These are phyloP conservation scores for Callithrix jacchus DNA, from an alignment of 2,113 vertebrate genomes.

Conservation along the genomic window DNA sequence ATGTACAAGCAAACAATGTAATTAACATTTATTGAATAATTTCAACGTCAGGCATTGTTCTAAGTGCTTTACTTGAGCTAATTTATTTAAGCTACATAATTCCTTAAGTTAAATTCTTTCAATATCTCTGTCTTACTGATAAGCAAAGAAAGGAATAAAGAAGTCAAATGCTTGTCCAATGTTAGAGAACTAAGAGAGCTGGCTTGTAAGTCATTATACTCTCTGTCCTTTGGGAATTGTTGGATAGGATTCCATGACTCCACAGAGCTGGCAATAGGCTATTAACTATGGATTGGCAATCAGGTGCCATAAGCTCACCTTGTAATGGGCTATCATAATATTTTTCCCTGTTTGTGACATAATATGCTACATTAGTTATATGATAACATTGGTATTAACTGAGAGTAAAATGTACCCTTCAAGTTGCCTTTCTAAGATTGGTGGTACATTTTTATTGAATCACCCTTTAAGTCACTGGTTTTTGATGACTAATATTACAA, in stretches of 20 bases:
- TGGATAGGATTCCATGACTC: background rate
- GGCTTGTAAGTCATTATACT: too few species aligned
- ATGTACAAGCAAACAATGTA: background rate
- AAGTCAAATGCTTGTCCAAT: background rate
- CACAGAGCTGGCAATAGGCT: accelerated
- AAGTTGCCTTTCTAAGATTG: background rate
- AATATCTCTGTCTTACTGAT: background rate
- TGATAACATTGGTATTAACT: background rate
- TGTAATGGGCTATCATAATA: background rate
- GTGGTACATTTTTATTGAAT: background rate
- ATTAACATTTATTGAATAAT: background rate
- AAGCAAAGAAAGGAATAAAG: background rate
- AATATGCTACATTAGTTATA: background rate
- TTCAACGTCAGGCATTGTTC: background rate
- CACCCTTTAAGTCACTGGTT: background rate
- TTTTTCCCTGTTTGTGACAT: background rate
- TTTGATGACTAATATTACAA: background rate
- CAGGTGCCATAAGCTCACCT: background rate
- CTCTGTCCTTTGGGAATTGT: background rate
- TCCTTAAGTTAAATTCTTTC: background rate
- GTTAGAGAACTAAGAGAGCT: background rate
- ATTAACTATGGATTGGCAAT: background rate
- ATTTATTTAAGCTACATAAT: background rate
- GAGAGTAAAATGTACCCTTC: background rate
- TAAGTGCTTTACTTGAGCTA: background rate